These are phyloP conservation scores for Scopus umbretta DNA, from an alignment of 2,113 vertebrate species.

Conservation along the genomic window DNA sequence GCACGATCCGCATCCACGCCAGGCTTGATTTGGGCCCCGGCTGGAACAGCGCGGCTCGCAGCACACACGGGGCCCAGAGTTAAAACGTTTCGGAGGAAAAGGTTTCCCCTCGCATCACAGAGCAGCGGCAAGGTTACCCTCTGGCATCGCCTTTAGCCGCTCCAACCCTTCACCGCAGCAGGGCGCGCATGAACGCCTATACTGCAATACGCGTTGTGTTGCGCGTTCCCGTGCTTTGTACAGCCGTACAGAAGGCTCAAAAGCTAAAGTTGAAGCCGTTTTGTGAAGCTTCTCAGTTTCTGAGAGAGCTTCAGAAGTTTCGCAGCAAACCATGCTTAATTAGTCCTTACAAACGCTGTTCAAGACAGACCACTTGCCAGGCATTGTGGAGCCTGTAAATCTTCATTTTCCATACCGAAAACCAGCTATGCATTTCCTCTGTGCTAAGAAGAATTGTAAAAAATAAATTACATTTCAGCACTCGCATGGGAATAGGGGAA, in stretches of 20 bases:
- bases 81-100: neutral
- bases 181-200: fast-evolving
- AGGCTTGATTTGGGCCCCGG: too few relatives aligned
- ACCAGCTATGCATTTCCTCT: neutral
- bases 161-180: fast-evolving
- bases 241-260: neutral
- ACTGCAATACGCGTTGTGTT: fast-evolving
- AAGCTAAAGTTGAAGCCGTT: neutral
- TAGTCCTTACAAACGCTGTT: neutral
- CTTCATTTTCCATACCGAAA: neutral
- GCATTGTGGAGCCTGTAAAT: too few relatives aligned
- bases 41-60: too few relatives aligned
- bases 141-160: too few relatives aligned
- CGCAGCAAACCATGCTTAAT: too few relatives aligned
- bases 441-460: neutral
- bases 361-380: neutral
- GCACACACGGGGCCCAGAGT: fast-evolving
- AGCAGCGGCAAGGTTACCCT: neutral
- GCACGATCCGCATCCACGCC: fast-evolving
- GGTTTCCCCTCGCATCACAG: fast-evolving
- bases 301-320: too few relatives aligned
- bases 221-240: fast-evolving
- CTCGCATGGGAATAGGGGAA: neutral
- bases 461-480: too few relatives aligned
- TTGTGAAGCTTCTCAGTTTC: neutral